These are phyloP conservation scores for Lepisosteus osseus DNA, from an alignment of 2,113 vertebrate species.

Conservation along the genomic window DNA sequence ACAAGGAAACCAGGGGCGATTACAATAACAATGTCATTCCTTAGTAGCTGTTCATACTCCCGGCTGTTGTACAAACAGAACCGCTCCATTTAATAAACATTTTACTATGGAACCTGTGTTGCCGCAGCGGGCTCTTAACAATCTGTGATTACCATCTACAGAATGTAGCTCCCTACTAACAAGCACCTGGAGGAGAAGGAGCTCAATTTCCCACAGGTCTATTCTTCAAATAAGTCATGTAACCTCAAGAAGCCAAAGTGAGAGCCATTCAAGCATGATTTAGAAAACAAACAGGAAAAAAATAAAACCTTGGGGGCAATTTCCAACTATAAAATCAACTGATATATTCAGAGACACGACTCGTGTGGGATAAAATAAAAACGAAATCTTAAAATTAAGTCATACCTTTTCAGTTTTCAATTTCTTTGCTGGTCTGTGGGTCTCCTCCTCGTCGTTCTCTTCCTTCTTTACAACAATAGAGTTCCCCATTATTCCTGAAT, in stretches of 20 bases:
- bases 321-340: too few relatives aligned
- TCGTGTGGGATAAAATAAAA: neutral
- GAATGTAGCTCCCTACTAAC: slow-evolving; percentile 8
- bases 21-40: slow-evolving; percentile 36
- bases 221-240: neutral
- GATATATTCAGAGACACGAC: too few relatives aligned
- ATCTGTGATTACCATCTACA: slow-evolving; percentile 22
- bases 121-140: slow-evolving; percentile 24
- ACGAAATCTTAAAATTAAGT: slow-evolving; percentile 24
- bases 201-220: slow-evolving; percentile 3
- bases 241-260: too few relatives aligned
- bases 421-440: slow-evolving; percentile 81
- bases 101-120: slow-evolving; percentile 8
- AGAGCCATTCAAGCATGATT: too few relatives aligned
- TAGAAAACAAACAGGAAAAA: too few relatives aligned
- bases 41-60: slow-evolving; percentile 32
- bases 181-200: slow-evolving; percentile 1
- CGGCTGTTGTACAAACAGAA: slow-evolving; percentile 33
- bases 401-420: slow-evolving; percentile 90
- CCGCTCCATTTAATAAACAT: slow-evolving; percentile 31
- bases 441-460: slow-evolving; percentile 76
- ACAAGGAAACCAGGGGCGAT: slow-evolving; percentile 26
- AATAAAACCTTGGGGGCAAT: too few relatives aligned
- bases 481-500: slow-evolving; percentile 81
- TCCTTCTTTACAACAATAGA: slow-evolving; percentile 76